Evolutionary conservation across 2,888 invertebrate genomes (phyloP).

Genomic region (Sericinus montela): DNA sequence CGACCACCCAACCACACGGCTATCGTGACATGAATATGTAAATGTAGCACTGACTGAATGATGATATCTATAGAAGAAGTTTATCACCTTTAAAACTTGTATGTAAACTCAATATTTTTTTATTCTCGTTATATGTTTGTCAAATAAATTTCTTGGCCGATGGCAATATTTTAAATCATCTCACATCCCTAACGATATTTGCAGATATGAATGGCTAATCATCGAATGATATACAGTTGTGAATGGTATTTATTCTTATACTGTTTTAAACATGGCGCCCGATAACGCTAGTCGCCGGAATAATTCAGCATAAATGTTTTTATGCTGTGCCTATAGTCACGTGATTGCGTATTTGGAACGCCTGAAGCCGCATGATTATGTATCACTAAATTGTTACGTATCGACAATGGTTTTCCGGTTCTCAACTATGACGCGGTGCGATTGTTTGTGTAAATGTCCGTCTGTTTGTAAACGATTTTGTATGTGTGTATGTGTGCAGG

Average conservation of each 20-base stretch:
- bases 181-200: too few relatives aligned
- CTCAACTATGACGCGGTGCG: conserved; percentile 23
- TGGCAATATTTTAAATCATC: too few relatives aligned
- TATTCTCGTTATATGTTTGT: too few relatives aligned
- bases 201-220: conserved; percentile 2
- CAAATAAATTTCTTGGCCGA: too few relatives aligned
- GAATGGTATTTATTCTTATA: conserved; percentile 16
- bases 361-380: conserved; percentile 26
- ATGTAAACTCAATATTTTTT: too few relatives aligned
- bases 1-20: too few relatives aligned
- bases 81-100: too few relatives aligned
- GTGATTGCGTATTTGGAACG: conserved; percentile 23
- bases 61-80: too few relatives aligned
- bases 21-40: too few relatives aligned
- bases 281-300: conserved; percentile 7
- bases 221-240: conserved; percentile 13
- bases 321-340: conserved; percentile 19
- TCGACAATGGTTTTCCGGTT: conserved; percentile 47
- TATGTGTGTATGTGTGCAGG: conserved; percentile 52
- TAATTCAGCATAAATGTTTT: conserved; percentile 20
- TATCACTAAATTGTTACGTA: conserved; percentile 39
- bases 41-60: too few relatives aligned
- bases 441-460: conserved; percentile 25
- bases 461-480: conserved; percentile 20
- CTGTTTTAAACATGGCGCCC: conserved; percentile 5